Percentiles rank a stretch among this genome's conserved stretches.
These are phyloP conservation scores for Campoplex nolae DNA, from an alignment of 2,888 invertebrate species.

Conservation along the genomic window DNA sequence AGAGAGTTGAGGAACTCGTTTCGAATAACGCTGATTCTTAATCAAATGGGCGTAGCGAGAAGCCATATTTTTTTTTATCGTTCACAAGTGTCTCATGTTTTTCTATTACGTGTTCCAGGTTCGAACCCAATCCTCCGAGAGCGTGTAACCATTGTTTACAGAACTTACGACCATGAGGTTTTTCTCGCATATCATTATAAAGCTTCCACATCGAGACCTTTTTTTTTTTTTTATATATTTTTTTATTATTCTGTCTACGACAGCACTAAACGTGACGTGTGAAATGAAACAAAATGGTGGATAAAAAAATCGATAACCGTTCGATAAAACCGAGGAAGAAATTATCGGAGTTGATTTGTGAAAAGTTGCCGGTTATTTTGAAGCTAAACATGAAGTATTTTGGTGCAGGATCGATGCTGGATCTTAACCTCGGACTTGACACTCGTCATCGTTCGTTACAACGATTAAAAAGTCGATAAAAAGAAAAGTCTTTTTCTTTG, in stretches of 20 bases:
- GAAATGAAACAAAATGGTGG: background rate
- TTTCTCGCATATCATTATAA: background rate
- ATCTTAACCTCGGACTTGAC: no score
- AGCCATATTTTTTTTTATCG: constrained; percentile 17
- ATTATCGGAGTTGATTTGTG: background rate
- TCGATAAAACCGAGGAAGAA: background rate
- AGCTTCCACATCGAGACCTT: background rate
- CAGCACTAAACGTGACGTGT: background rate
- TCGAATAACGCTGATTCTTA: constrained; percentile 33
- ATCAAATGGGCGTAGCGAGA: constrained; percentile 36
- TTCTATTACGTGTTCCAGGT: background rate
- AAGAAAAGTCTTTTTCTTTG: background rate
- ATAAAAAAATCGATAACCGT: background rate
- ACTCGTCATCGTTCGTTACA: no score
- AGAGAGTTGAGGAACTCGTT: constrained; percentile 4
- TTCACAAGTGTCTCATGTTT: constrained; percentile 18
- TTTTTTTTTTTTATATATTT: background rate
- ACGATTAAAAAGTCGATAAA: no score
- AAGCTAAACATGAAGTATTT: background rate
- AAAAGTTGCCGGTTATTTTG: background rate
- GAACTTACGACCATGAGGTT: background rate
- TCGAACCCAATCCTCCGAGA: background rate
- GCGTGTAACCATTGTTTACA: constrained; percentile 5
- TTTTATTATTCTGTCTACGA: background rate
- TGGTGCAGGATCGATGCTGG: no score